Evolutionary conservation across 2,113 vertebrate genomes (phyloP).

Genomic region (Eleginops maclovinus): DNA sequence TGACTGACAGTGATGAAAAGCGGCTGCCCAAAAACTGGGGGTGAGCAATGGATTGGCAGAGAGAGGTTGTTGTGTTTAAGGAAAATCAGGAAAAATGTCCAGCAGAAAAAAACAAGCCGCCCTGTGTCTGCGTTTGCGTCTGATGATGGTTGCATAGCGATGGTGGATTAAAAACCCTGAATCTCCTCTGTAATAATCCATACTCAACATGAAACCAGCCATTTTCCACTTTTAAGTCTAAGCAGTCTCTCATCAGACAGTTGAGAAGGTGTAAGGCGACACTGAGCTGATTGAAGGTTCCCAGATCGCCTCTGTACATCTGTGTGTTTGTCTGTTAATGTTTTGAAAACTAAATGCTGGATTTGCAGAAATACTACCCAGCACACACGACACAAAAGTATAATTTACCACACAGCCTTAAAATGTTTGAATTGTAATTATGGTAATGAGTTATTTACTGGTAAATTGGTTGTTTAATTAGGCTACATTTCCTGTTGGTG

Average conservation of each 20-base stretch:
- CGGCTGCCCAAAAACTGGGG: neutral
- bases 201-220: neutral
- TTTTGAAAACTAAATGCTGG: neutral
- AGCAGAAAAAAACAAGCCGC: conserved; percentile 42
- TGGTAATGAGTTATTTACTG: neutral
- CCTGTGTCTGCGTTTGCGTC: conserved; percentile 32
- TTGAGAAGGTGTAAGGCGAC: conserved; percentile 11
- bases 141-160: conserved; percentile 25
- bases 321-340: neutral
- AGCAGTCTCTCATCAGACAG: conserved; percentile 32
- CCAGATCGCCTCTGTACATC: neutral
- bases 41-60: conserved; percentile 24
- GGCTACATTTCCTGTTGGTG: too few species aligned
- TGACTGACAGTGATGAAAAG: neutral
- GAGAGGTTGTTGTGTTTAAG: conserved; percentile 41
- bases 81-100: conserved; percentile 46
- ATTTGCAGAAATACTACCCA: neutral
- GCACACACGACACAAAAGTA: neutral
- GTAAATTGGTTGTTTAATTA: neutral
- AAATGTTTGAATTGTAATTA: neutral
- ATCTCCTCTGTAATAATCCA: conserved; percentile 35
- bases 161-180: conserved; percentile 24
- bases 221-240: neutral
- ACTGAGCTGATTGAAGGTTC: neutral
- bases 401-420: too few species aligned